Conservation (phyloP, 1,140 invertebrate species). For the Euschistus heros region DNA sequence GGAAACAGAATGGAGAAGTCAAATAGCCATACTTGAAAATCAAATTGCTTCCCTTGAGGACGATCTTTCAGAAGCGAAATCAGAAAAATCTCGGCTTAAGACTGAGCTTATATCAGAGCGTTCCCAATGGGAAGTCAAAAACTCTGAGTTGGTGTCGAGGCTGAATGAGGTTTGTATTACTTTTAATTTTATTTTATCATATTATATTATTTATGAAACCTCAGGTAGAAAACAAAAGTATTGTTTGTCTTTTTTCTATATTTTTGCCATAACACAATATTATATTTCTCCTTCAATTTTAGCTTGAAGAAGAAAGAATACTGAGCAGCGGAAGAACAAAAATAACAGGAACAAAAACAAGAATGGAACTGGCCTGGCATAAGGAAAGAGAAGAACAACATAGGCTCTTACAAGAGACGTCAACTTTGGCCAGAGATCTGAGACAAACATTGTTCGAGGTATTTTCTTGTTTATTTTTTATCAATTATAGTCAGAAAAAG, state of each 20-base stretch:
- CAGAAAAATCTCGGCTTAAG: slow-evolving; percentile 73
- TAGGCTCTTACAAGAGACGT: slow-evolving; percentile 77
- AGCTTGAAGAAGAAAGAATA: slow-evolving; percentile 72
- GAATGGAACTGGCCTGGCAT: slow-evolving; percentile 89
- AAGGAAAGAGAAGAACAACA: slow-evolving; percentile 90
- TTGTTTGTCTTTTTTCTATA: too few relatives aligned
- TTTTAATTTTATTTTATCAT: not conserved
- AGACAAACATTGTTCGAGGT: slow-evolving; percentile 77
- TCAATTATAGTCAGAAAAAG: too few relatives aligned
- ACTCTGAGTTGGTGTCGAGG: slow-evolving; percentile 79
- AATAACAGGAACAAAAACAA: slow-evolving; percentile 71
- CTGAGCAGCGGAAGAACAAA: slow-evolving; percentile 68
- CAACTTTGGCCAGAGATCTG: slow-evolving; percentile 78
- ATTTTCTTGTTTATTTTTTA: slow-evolving; percentile 18
- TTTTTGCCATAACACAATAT: not conserved
- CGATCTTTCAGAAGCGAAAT: slow-evolving; percentile 68
- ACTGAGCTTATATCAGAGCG: slow-evolving; percentile 83
- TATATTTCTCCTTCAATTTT: slow-evolving; percentile 24
- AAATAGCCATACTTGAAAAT: slow-evolving; percentile 60
- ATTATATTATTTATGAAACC: too few relatives aligned
- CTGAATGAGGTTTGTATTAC: slow-evolving; percentile 62
- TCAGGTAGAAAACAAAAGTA: too few relatives aligned
- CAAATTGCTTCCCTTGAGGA: slow-evolving; percentile 77
- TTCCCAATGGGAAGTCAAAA: slow-evolving; percentile 75
- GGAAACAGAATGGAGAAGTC: slow-evolving; percentile 39